phyloP scores from a whole-genome alignment of 2,113 vertebrate genomes.

The Nothobranchius furzeri region DNA sequence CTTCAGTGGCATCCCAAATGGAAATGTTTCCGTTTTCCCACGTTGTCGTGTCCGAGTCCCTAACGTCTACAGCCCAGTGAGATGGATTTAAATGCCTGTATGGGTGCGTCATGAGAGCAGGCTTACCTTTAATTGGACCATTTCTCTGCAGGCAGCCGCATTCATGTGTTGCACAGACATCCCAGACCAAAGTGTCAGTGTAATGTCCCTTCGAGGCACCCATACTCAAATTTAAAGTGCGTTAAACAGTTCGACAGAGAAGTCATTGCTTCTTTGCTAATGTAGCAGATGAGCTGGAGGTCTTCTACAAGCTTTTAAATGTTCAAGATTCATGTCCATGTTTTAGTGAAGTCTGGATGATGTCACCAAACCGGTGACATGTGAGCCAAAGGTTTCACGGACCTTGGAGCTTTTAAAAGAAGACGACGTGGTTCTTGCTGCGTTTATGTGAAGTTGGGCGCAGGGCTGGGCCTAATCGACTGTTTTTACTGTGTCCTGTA shows the following conservation, averaged over 20 bases:
- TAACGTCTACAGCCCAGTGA: no score
- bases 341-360: slow-evolving; percentile 44
- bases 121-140: slow-evolving; percentile 5
- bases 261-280: no score
- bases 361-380: slow-evolving; percentile 41
- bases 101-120: slow-evolving; percentile 67
- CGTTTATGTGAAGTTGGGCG: slow-evolving; percentile 72
- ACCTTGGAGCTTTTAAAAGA: slow-evolving; percentile 51
- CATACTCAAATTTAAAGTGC: slow-evolving; percentile 37
- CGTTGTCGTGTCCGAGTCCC: no score
- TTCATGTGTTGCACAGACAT: slow-evolving; percentile 35
- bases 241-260: no score
- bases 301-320: slow-evolving; percentile 53
- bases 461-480: slow-evolving; percentile 83
- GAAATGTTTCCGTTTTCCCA: no score
- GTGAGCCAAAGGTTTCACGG: slow-evolving; percentile 26
- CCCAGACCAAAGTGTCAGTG: slow-evolving; percentile 22
- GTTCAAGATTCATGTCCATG: slow-evolving; percentile 50
- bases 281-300: slow-evolving; percentile 6
- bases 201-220: slow-evolving; percentile 55
- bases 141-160: slow-evolving; percentile 15
- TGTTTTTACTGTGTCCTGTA: slow-evolving; percentile 69
- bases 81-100: no score
- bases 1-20: no score
- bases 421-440: slow-evolving; percentile 34